Percentiles rank a stretch among this genome's conserved stretches.
phyloP scores from a whole-genome alignment of 2,888 invertebrate species.

The Stomorhina lunata region DNA sequence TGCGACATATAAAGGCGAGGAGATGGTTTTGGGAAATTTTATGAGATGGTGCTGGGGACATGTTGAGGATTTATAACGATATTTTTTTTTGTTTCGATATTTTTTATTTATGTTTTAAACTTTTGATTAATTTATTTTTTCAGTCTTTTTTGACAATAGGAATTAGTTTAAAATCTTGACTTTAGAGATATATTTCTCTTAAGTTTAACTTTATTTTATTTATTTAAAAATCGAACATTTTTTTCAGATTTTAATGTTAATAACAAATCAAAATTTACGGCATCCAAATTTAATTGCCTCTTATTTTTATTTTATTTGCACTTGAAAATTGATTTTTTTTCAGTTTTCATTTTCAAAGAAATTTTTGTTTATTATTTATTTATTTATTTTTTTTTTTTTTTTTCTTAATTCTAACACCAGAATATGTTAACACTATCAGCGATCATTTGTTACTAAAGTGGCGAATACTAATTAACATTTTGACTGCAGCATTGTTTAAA shows the following conservation, averaged over 20 bases:
- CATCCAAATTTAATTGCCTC: too few relatives aligned
- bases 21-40: background rate
- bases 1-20: background rate
- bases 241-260: too few relatives aligned
- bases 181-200: too few relatives aligned
- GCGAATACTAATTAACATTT: background rate
- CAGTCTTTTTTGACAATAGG: background rate
- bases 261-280: too few relatives aligned
- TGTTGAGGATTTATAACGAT: background rate
- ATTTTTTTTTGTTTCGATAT: background rate
- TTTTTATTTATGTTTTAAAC: background rate
- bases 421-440: constrained; percentile 3
- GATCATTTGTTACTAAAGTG: constrained; percentile 35
- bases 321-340: too few relatives aligned
- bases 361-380: too few relatives aligned
- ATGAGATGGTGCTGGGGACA: background rate
- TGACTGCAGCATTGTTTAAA: constrained; percentile 2
- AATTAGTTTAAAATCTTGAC: too few relatives aligned
- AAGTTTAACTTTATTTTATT: background rate
- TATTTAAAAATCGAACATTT: too few relatives aligned
- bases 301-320: too few relatives aligned
- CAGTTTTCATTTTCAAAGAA: too few relatives aligned
- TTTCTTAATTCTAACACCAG: background rate
- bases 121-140: background rate
- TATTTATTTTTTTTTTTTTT: background rate